Evolutionary conservation across 2,113 vertebrate species (phyloP), one percentile per base, ranked within the genome.

Genomic region (Dicentrarchus labrax): DNA sequence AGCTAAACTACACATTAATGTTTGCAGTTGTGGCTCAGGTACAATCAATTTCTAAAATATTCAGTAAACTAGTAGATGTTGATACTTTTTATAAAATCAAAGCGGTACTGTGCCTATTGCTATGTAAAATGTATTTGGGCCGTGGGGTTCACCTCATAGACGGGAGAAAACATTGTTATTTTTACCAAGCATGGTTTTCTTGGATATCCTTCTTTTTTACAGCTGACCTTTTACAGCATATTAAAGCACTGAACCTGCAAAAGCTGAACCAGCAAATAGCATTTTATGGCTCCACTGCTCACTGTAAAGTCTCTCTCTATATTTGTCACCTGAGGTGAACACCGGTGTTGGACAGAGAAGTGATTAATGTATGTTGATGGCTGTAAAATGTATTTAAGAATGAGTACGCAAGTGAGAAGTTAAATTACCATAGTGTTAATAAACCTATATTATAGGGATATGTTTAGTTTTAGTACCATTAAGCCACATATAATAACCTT

Each of bases 241-340:
- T 81, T 56, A 82, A 76, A 79, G 66, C 57, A 65, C 2, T 43
- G 8, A 67, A 78, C 30, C 73, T 45, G 22, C 38, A 81, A 75
- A 77, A 61, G 67, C 60, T 47, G 65, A 65, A 36, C 62, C 64
- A 78, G 47, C 24, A 78, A 80, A 77, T 66, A 38, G 43, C 39
- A 69, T 56, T 88, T 86, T 50, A 74, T 60, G 53, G 68, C 80
- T 67, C 57, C 78, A 9, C 71, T 79, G 78, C 36, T 67, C 39
- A 61, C 39, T 76, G 56, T 73, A 64, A 48, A 64, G 17, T 78
- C 70, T 72, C 75, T 66, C 38, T 81, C 59, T 36, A 21, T 68
- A 30, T 57, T 43, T 53, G 21, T 73, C 47, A 36, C 43, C 0
- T 71, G 72, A 50, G 57, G 67, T 75, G 30, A 76, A 66, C 12